Conservation (phyloP, 2,797 vertebrate genomes). For the Eremophila alpestris region DNA sequence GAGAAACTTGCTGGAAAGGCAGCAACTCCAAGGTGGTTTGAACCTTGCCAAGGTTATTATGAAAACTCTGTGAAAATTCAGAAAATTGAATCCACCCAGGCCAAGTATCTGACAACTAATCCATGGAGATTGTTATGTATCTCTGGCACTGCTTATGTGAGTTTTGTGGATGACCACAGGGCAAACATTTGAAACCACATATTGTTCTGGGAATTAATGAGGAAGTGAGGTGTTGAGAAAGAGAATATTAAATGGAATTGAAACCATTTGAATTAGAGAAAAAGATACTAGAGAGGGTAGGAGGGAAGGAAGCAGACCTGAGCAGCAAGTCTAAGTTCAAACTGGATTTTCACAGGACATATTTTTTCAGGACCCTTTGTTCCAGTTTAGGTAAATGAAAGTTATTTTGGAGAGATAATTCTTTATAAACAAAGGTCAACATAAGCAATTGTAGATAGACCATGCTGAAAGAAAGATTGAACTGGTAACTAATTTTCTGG, state of each 20-base stretch:
- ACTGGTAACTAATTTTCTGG: neutral
- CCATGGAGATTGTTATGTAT: neutral
- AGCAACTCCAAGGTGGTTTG: neutral
- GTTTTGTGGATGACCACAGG: neutral
- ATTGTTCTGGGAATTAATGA: constrained; percentile 11
- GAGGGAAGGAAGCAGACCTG: neutral
- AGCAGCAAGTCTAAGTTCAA: neutral
- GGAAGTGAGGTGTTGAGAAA: constrained; percentile 25
- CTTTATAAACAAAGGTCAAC: neutral
- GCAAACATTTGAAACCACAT: constrained; percentile 2
- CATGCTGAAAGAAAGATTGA: neutral
- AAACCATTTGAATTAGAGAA: neutral
- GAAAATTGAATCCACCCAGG: neutral
- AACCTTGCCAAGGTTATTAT: neutral
- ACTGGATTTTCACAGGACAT: neutral
- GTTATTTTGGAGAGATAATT: neutral
- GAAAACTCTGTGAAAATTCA: neutral
- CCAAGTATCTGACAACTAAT: neutral
- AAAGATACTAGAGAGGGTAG: neutral
- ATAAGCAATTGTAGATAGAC: neutral
- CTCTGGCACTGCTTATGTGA: neutral
- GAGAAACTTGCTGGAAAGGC: neutral
- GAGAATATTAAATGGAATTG: constrained; percentile 10
- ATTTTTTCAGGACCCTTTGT: neutral
- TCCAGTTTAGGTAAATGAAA: neutral